These are phyloP conservation scores for Eulemur rubriventer DNA, from an alignment of 2,797 vertebrate species.

Conservation along the genomic window DNA sequence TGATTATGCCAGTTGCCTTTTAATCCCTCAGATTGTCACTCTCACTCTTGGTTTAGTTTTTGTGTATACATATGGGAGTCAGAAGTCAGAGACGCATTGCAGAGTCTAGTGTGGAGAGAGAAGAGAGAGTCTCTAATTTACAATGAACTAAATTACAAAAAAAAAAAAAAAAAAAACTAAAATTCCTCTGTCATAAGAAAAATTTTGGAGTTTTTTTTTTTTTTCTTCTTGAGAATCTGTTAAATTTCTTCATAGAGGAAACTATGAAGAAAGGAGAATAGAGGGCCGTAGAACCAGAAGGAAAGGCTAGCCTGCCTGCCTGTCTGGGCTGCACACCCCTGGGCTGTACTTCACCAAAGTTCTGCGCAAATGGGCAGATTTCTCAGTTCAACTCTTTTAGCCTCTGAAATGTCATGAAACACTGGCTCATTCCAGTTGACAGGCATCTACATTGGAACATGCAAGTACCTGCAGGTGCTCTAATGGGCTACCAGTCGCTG, in stretches of 20 bases:
- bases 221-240: neutral
- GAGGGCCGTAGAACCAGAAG: neutral
- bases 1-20: neutral
- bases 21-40: neutral
- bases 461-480: neutral
- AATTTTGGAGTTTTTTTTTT: neutral
- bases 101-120: neutral
- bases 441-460: neutral
- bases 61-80: neutral
- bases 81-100: neutral
- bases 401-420: neutral
- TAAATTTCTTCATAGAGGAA: neutral
- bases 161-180: neutral
- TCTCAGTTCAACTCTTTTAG: neutral
- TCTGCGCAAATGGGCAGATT: neutral
- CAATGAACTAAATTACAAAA: neutral
- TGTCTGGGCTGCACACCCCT: neutral
- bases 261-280: neutral
- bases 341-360: no score
- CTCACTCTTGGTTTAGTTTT: neutral
- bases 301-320: neutral
- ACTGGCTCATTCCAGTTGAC: neutral
- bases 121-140: neutral
- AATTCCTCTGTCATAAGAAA: neutral
- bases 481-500: neutral